These are phyloP conservation scores for Chrysomela aeneicollis DNA, from an alignment of 2,888 invertebrate species.

Conservation along the genomic window DNA sequence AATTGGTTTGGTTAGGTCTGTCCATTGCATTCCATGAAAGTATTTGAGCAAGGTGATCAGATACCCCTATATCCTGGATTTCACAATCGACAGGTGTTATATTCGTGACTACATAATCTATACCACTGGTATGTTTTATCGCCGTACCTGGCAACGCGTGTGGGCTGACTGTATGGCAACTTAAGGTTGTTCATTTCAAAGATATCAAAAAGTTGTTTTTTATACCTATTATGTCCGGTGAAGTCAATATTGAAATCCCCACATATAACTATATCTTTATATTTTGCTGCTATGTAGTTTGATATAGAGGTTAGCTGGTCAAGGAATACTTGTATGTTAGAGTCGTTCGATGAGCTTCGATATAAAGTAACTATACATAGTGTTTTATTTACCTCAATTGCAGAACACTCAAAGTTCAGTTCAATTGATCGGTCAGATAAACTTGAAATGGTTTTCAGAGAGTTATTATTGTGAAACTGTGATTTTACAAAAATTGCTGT, in stretches of 20 bases:
- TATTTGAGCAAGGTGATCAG: no score
- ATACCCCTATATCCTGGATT: no score
- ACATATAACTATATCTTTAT: conserved; percentile 2
- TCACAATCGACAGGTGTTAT: no score
- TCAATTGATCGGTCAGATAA: no score
- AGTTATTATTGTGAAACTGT: no score
- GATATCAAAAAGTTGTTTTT: conserved; percentile 9
- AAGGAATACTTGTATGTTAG: conserved; percentile 5
- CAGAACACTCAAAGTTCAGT: conserved; percentile 16
- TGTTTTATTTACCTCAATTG: conserved; percentile 7
- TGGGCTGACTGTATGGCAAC: conserved; percentile 7
- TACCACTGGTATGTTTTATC: not conserved
- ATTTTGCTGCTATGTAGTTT: conserved; percentile 8
- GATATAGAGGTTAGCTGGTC: no score
- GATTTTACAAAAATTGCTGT: no score
- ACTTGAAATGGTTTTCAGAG: no score
- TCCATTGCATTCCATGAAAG: no score
- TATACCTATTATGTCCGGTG: not conserved
- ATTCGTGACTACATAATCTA: conserved; percentile 10
- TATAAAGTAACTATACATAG: conserved; percentile 4
- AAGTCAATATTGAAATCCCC: conserved; percentile 11
- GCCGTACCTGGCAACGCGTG: conserved; percentile 8
- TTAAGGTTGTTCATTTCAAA: not conserved
- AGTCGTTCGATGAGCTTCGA: conserved; percentile 4
- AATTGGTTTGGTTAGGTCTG: no score